phyloP scores from a whole-genome alignment of 2,888 invertebrate genomes.

The Hofmannophila pseudospretella region DNA sequence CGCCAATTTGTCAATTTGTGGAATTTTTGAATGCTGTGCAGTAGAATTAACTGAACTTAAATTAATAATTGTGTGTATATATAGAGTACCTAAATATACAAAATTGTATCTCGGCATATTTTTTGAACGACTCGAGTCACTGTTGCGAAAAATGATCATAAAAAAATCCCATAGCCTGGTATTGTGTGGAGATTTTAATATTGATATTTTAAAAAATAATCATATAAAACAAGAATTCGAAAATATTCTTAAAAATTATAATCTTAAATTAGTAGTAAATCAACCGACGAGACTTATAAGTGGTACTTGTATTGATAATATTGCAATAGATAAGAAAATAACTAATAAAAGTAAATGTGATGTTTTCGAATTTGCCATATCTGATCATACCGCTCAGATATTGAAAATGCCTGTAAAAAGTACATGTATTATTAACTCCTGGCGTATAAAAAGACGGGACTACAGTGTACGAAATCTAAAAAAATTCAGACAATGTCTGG shows the following conservation, averaged over 20 bases:
- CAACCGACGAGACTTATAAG: slow-evolving; percentile 1
- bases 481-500: neutral
- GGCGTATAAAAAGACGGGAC: neutral
- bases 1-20: neutral
- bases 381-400: slow-evolving; percentile 13
- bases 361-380: slow-evolving; percentile 6
- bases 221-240: slow-evolving; percentile 1
- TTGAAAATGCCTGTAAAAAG: slow-evolving; percentile 1
- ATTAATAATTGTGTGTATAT: slow-evolving; percentile 9
- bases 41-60: slow-evolving; percentile 4
- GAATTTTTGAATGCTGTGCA: slow-evolving; percentile 7
- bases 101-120: neutral
- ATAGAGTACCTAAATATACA: slow-evolving; percentile 4
- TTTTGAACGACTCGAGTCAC: neutral
- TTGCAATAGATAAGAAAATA: slow-evolving; percentile 2
- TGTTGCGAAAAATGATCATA: neutral
- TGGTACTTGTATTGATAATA: slow-evolving; percentile 9
- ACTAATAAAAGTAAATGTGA: slow-evolving; percentile 3
- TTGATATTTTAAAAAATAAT: slow-evolving; percentile 3
- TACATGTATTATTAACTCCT: neutral
- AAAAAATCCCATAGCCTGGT: neutral
- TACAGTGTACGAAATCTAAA: neutral
- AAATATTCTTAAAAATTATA: slow-evolving; percentile 4
- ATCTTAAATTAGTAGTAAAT: slow-evolving; percentile 5
- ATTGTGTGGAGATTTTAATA: slow-evolving; percentile 11